phyloP scores from a whole-genome alignment of 2,113 vertebrate species.

The Lophotis ruficrista region DNA sequence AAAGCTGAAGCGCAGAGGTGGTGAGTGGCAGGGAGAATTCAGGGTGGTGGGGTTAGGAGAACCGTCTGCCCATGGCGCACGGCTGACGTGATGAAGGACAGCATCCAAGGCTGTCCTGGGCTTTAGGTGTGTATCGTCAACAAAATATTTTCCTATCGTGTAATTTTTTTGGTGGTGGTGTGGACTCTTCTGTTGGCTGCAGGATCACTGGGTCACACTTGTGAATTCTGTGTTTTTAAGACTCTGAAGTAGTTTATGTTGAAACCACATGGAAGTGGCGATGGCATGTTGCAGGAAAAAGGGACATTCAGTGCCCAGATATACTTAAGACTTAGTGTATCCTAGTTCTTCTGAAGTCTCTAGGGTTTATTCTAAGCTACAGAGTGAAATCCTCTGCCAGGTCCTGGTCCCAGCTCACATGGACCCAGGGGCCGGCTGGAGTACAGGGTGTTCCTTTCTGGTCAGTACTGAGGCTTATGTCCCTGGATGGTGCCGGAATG shows the following conservation, averaged over 20 bases:
- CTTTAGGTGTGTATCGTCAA: neutral
- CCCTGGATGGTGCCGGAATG: neutral
- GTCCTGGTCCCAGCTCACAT: neutral
- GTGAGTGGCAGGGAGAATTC: neutral
- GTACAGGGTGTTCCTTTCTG: neutral
- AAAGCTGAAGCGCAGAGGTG: neutral
- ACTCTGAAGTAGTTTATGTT: neutral
- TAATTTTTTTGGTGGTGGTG: neutral
- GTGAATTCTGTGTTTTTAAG: neutral
- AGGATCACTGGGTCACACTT: neutral
- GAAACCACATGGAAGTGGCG: neutral
- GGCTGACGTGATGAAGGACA: neutral
- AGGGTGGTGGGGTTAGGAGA: neutral
- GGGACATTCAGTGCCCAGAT: neutral
- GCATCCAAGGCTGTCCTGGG: neutral
- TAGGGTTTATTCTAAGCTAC: neutral
- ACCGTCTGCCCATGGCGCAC: accelerated
- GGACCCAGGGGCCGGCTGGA: neutral
- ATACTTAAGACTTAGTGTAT: neutral
- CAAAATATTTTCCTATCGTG: neutral
- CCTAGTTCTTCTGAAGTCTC: neutral
- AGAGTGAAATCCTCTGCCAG: neutral
- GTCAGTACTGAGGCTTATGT: neutral
- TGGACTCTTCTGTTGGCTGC: neutral
- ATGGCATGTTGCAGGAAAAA: neutral